Evolutionary conservation across 1,140 invertebrate genomes (phyloP).

Genomic region (Sarcophaga peregrina): DNA sequence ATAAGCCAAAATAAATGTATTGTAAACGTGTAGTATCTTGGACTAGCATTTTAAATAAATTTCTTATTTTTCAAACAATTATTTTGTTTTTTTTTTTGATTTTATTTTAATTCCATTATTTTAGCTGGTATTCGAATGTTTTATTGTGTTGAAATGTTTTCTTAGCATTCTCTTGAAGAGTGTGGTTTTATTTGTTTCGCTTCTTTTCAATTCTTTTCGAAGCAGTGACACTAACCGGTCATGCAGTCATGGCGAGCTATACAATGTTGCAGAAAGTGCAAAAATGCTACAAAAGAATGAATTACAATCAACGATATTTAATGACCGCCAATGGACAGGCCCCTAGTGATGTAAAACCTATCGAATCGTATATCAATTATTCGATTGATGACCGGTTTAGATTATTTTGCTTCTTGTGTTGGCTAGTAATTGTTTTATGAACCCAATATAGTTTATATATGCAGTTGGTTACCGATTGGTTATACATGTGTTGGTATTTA

Average conservation of each 20-base stretch:
- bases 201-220: background rate
- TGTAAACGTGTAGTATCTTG: conserved; percentile 60
- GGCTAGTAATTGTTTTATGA: no score
- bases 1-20: conserved; percentile 62
- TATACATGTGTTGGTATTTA: no score
- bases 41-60: conserved; percentile 23
- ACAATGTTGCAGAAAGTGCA: background rate
- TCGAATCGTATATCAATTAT: no score
- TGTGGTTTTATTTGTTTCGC: background rate
- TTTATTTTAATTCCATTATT: background rate
- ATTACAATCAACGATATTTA: background rate
- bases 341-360: background rate
- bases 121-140: background rate
- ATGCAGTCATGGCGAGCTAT: background rate
- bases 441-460: no score
- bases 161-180: background rate
- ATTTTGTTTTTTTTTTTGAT: conserved; percentile 1
- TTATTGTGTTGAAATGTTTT: background rate
- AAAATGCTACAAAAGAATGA: background rate
- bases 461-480: no score
- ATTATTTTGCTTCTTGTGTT: no score
- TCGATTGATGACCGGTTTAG: no score
- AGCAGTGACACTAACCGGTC: conserved; percentile 49
- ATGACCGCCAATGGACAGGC: no score
- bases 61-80: background rate